Evolutionary conservation across 1,140 invertebrate genomes (phyloP).

Genomic region (Mercenaria mercenaria): DNA sequence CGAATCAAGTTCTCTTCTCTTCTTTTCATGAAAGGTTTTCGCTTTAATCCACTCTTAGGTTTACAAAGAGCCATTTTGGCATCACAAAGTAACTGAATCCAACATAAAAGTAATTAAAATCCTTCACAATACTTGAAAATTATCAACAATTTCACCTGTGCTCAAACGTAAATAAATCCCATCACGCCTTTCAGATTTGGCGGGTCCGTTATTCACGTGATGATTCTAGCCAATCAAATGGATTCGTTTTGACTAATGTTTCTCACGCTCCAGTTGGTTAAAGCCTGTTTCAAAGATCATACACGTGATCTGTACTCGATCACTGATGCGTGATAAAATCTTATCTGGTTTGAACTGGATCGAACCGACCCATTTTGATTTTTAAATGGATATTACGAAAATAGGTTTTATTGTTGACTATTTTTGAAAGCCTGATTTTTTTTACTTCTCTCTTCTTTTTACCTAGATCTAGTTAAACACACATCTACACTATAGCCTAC

Average conservation of each 20-base stretch:
- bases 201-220: constrained; percentile 80
- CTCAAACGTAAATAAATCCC: constrained; percentile 40
- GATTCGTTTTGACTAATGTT: constrained; percentile 40
- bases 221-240: constrained; percentile 70
- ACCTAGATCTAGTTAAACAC: no score
- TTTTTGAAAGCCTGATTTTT: no score
- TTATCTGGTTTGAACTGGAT: constrained; percentile 21
- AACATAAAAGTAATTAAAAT: constrained; percentile 55
- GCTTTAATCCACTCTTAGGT: constrained; percentile 55
- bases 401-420: no score
- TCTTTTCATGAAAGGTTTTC: constrained; percentile 55
- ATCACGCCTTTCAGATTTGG: constrained; percentile 74
- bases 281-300: constrained; percentile 63
- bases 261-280: constrained; percentile 30
- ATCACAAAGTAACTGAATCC: constrained; percentile 29
- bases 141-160: constrained; percentile 1
- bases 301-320: no score
- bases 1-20: constrained; percentile 70
- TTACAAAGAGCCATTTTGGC: constrained; percentile 61
- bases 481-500: no score
- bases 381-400: no score
- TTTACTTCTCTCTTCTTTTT: no score
- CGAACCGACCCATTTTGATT: no score
- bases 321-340: constrained; percentile 28
- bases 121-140: constrained; percentile 32